A percentile compares a stretch with the other conserved stretches of the same genome.
These are phyloP conservation scores for Akabosia matsudoensis DNA, from an alignment of 1,140 invertebrate species.

Conservation along the genomic window DNA sequence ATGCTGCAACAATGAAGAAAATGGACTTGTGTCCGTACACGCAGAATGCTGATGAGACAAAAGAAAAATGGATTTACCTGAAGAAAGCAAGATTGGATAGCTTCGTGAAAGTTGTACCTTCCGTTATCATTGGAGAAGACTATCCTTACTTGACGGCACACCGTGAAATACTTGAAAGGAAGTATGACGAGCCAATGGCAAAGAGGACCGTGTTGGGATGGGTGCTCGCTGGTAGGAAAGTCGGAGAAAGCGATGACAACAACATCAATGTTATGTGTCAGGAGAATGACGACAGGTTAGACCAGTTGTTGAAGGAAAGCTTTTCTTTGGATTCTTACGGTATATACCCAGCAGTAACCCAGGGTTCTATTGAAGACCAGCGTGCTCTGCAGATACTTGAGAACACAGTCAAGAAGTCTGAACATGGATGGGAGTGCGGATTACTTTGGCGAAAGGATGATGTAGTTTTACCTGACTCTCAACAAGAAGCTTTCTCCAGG, in stretches of 20 bases:
- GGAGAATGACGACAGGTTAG: neutral
- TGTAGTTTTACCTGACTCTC: constrained; percentile 4
- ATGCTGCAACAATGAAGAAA: neutral
- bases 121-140: neutral
- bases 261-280: neutral
- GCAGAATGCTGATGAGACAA: neutral
- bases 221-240: neutral
- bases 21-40: neutral
- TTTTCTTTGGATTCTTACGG: neutral
- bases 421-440: constrained; percentile 9
- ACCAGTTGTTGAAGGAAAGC: neutral
- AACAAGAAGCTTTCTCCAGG: neutral
- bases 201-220: neutral
- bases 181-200: neutral
- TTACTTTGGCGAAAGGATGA: constrained; percentile 20
- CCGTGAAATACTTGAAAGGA: neutral
- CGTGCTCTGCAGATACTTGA: neutral
- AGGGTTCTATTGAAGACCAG: neutral
- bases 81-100: neutral
- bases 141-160: neutral
- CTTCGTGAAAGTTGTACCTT: neutral
- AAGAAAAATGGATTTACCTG: neutral
- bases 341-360: neutral
- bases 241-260: neutral
- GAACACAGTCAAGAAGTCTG: neutral